These are phyloP conservation scores for Oxyteleia sp. DNA, from an alignment of 2,888 invertebrate genomes.

Conservation along the genomic window DNA sequence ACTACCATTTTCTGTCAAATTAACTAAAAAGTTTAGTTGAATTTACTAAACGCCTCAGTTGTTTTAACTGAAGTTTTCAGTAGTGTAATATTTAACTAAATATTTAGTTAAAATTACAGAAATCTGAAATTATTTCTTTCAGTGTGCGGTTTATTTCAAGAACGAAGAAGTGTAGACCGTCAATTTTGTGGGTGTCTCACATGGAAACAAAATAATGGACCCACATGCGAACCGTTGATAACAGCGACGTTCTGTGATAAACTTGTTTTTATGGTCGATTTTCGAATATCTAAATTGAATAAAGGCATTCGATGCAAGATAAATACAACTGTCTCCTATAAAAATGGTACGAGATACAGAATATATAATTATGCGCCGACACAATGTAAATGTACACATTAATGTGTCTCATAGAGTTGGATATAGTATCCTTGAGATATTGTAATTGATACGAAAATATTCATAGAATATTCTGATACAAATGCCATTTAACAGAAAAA, in stretches of 20 bases:
- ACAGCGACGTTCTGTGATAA: constrained; percentile 13
- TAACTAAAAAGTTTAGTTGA: too few species aligned
- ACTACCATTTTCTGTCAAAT: too few species aligned
- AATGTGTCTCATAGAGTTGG: constrained; percentile 20
- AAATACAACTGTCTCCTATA: constrained; percentile 19
- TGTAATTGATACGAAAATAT: constrained; percentile 57
- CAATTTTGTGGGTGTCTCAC: constrained; percentile 25
- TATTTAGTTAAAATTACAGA: too few species aligned
- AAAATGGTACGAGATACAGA: constrained; percentile 18
- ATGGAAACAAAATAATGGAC: constrained; percentile 25
- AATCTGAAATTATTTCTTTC: too few species aligned
- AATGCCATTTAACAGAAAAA: constrained; percentile 22
- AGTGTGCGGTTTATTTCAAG: constrained; percentile 16
- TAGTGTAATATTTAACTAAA: too few species aligned
- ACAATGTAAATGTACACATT: constrained; percentile 25
- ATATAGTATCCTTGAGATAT: constrained; percentile 45
- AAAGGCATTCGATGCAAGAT: constrained; percentile 19
- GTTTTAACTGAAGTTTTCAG: too few species aligned
- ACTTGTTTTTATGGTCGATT: constrained; percentile 28
- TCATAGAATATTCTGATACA: constrained; percentile 39
- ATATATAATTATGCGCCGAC: constrained; percentile 36
- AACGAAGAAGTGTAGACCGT: constrained; percentile 19
- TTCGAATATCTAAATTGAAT: constrained; percentile 29
- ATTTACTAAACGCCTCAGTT: too few species aligned
- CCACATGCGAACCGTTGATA: constrained; percentile 23